Conservation (phyloP, 2,797 vertebrate genomes). For the Mus spretus region DNA sequence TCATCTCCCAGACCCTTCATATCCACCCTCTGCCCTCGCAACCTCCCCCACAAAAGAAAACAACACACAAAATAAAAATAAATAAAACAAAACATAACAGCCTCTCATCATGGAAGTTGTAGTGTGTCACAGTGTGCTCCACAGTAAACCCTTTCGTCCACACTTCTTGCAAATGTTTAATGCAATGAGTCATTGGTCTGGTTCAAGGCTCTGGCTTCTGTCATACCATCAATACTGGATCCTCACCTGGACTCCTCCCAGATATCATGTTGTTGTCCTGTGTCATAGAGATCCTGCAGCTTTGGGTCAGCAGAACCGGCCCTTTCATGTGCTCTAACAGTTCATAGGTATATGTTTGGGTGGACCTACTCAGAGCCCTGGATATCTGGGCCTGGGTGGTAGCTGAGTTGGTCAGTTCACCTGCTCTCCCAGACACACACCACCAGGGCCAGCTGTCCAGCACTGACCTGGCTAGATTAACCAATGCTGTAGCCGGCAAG, state of each 20-base stretch:
- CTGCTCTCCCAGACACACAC: not conserved
- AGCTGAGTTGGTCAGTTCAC: not conserved
- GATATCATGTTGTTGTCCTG: not conserved
- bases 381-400: not conserved
- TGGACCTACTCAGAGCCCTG: not conserved
- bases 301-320: not conserved
- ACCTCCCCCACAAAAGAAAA: not conserved
- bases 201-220: not conserved
- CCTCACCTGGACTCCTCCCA: not conserved
- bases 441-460: not conserved
- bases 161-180: not conserved
- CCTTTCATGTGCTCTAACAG: not conserved
- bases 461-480: not conserved
- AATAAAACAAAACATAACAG: not conserved
- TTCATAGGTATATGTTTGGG: not conserved
- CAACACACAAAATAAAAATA: not conserved
- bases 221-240: not conserved
- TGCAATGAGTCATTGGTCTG: not conserved
- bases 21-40: not conserved
- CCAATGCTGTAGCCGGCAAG: not conserved
- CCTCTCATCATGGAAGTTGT: not conserved
- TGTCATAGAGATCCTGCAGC: not conserved
- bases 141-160: not conserved
- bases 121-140: not conserved
- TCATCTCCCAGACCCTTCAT: not conserved